These are phyloP conservation scores for Plebejus argus DNA, from an alignment of 2,888 invertebrate species.

Conservation along the genomic window DNA sequence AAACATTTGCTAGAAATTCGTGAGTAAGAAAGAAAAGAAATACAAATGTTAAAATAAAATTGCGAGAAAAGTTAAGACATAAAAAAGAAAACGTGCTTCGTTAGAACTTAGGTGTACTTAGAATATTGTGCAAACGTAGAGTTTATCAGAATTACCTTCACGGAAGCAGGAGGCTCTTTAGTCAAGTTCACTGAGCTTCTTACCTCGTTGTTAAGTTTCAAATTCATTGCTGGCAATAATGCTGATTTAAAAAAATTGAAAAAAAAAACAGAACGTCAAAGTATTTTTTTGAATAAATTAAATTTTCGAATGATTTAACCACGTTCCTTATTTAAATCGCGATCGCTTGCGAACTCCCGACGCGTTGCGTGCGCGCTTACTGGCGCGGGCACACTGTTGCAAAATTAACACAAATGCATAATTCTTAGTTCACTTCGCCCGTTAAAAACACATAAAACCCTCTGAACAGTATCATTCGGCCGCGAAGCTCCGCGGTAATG, in stretches of 20 bases:
- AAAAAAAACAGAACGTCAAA: constrained; percentile 24
- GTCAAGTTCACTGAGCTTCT: constrained; percentile 55
- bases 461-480: constrained; percentile 50
- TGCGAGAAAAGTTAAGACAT: constrained; percentile 17
- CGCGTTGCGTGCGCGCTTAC: constrained; percentile 58
- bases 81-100: constrained; percentile 17
- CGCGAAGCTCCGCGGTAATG: constrained; percentile 39
- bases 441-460: constrained; percentile 64
- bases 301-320: background rate
- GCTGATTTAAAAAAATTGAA: too few relatives aligned
- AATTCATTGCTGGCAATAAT: constrained; percentile 62
- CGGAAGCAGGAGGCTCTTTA: constrained; percentile 55
- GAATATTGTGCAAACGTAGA: constrained; percentile 35
- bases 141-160: constrained; percentile 58
- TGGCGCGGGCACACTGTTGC: constrained; percentile 59
- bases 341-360: constrained; percentile 21
- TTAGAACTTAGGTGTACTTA: constrained; percentile 28
- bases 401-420: constrained; percentile 61
- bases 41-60: background rate
- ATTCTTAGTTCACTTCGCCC: constrained; percentile 60
- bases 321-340: constrained; percentile 32
- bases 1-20: background rate
- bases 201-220: constrained; percentile 69
- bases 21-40: background rate
- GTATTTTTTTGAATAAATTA: background rate